These are phyloP conservation scores for Dicaeum eximium DNA, from an alignment of 2,113 vertebrate species.

Conservation along the genomic window DNA sequence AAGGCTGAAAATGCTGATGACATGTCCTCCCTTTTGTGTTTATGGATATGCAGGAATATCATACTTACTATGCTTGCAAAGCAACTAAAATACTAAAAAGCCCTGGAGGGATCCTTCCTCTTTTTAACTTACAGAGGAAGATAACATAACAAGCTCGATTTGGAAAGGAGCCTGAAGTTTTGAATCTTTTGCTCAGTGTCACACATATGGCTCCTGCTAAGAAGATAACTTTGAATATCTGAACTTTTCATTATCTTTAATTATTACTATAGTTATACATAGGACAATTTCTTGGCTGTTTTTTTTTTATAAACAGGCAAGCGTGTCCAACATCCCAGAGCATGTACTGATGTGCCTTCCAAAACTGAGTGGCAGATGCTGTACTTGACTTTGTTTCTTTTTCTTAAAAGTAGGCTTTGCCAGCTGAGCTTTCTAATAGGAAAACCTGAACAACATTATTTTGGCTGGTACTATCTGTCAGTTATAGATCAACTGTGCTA, in stretches of 20 bases:
- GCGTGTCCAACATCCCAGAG: not conserved
- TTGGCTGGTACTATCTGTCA: not conserved
- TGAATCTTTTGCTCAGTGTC: not conserved
- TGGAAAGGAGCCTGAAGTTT: not conserved
- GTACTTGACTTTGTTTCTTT: not conserved
- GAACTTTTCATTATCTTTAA: not conserved
- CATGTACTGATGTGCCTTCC: not conserved
- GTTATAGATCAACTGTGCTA: not conserved
- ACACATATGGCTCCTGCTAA: not conserved
- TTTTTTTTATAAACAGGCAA: not conserved
- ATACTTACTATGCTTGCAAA: not conserved
- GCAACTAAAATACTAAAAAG: not conserved
- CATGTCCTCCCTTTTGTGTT: not conserved
- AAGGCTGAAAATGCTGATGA: not conserved
- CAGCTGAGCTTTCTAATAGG: not conserved
- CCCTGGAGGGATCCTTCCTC: not conserved
- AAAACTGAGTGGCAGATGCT: not conserved
- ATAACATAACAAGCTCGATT: not conserved
- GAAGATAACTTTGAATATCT: not conserved
- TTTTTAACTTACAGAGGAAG: not conserved
- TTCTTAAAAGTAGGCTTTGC: not conserved
- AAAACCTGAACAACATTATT: not conserved
- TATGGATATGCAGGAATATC: not conserved
- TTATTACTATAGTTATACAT: not conserved
- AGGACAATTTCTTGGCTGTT: not conserved